phyloP scores from a whole-genome alignment of 2,113 vertebrate species.

The Pipa parva region DNA sequence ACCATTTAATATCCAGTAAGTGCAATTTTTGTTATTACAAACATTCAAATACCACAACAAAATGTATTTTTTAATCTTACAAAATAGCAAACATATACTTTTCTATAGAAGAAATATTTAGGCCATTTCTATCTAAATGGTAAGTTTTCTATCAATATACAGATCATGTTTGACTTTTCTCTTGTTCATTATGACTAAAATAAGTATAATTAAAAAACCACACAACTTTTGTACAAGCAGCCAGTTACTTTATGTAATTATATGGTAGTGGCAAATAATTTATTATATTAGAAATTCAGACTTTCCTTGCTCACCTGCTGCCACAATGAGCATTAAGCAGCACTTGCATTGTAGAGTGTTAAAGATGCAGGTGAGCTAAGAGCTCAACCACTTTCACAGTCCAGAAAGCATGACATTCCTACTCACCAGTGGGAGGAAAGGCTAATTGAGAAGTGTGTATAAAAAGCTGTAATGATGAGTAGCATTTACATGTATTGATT shows the following conservation, averaged over 20 bases:
- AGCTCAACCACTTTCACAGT: conserved; percentile 77
- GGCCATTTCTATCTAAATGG: too few species aligned
- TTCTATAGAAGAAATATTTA: too few species aligned
- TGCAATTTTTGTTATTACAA: too few species aligned
- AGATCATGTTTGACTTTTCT: too few species aligned
- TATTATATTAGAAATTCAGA: conserved; percentile 51
- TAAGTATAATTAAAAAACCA: conserved; percentile 44
- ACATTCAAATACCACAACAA: too few species aligned
- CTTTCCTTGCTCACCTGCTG: conserved; percentile 67
- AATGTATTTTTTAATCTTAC: too few species aligned
- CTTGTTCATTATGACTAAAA: too few species aligned
- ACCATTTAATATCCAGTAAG: too few species aligned
- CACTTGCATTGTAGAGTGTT: conserved; percentile 38
- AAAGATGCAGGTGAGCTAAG: conserved; percentile 64
- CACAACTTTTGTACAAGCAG: too few species aligned
- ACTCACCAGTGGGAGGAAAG: conserved; percentile 75
- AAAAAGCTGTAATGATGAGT: conserved; percentile 73
- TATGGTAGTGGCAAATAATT: conserved; percentile 52
- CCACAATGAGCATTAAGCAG: conserved; percentile 44
- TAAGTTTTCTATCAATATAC: too few species aligned
- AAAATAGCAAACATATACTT: too few species aligned
- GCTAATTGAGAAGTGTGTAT: conserved; percentile 85
- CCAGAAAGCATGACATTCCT: conserved; percentile 83
- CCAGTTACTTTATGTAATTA: conserved; percentile 64
- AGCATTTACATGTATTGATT: conserved; percentile 88